Evolutionary conservation across 2,797 vertebrate species (phyloP).

Genomic region (Mormyrus proboscirostris): DNA sequence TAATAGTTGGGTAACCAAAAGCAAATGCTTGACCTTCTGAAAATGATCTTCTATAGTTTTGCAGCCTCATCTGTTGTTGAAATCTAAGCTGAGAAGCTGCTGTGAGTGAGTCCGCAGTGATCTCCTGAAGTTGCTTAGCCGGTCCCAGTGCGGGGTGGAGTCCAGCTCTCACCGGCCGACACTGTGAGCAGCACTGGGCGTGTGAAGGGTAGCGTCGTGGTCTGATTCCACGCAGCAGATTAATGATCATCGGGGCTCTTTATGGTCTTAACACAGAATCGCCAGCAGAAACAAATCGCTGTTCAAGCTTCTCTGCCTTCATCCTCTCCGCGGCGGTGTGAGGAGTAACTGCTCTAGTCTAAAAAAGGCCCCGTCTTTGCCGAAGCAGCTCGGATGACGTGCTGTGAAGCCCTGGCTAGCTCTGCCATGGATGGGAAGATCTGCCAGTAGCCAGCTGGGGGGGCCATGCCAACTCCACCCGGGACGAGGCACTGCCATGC

Average conservation of each 20-base stretch:
- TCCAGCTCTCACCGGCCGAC: not conserved
- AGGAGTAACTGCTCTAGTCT: not conserved
- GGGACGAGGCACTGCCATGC: not conserved
- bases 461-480: not conserved
- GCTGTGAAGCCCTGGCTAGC: not conserved
- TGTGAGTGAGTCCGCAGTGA: not conserved
- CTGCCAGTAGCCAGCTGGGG: slow-evolving; percentile 17
- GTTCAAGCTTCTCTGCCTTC: not conserved
- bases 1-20: not conserved
- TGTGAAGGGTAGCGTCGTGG: not conserved
- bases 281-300: not conserved
- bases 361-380: not conserved
- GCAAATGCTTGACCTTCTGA: not conserved
- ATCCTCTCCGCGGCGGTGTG: not conserved
- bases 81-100: not conserved
- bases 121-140: not conserved
- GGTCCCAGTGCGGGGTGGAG: not conserved
- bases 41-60: not conserved
- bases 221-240: not conserved
- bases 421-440: not conserved
- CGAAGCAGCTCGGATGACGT: not conserved
- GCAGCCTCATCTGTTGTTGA: not conserved
- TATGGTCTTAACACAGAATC: not conserved
- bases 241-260: not conserved
- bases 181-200: not conserved